Evolutionary conservation across 2,113 vertebrate species (phyloP).

Genomic region (Cairina moschata): DNA sequence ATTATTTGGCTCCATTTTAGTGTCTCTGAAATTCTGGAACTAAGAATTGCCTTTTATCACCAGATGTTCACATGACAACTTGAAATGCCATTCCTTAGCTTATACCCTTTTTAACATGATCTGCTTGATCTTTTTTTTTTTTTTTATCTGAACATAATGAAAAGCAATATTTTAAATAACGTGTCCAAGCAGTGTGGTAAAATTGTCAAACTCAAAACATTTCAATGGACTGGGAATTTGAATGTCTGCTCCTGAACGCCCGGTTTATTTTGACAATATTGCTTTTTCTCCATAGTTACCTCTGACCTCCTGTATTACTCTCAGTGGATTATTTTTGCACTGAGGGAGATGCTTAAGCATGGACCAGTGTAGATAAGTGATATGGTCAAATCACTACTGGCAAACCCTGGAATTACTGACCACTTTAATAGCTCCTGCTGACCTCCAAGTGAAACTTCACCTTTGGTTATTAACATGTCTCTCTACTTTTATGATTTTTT

Average conservation of each 20-base stretch:
- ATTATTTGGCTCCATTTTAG: neutral
- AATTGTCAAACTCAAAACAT: neutral
- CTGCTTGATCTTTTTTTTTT: neutral
- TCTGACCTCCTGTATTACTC: slow-evolving; percentile 74
- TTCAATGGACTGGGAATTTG: slow-evolving; percentile 55
- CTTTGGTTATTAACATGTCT: slow-evolving; percentile 86
- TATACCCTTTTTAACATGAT: neutral
- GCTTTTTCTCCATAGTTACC: slow-evolving; percentile 69
- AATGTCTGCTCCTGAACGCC: slow-evolving; percentile 59
- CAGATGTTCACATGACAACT: neutral
- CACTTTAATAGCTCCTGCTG: slow-evolving; percentile 83
- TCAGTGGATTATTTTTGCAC: slow-evolving; percentile 78
- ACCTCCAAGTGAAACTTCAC: slow-evolving; percentile 84
- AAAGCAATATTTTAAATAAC: slow-evolving; percentile 33
- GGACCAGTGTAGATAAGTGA: slow-evolving; percentile 82
- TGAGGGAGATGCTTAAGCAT: slow-evolving; percentile 78
- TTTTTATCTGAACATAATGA: neutral
- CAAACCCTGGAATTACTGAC: slow-evolving; percentile 80
- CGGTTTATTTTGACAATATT: slow-evolving; percentile 74
- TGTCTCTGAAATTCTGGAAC: neutral
- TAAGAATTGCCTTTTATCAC: neutral
- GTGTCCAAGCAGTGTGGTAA: neutral
- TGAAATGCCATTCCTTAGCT: neutral
- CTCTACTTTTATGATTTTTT: slow-evolving; percentile 84
- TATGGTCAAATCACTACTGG: slow-evolving; percentile 80